Evolutionary conservation across 2,888 invertebrate genomes (phyloP).

Genomic region (Pristionchus maxplancki): DNA sequence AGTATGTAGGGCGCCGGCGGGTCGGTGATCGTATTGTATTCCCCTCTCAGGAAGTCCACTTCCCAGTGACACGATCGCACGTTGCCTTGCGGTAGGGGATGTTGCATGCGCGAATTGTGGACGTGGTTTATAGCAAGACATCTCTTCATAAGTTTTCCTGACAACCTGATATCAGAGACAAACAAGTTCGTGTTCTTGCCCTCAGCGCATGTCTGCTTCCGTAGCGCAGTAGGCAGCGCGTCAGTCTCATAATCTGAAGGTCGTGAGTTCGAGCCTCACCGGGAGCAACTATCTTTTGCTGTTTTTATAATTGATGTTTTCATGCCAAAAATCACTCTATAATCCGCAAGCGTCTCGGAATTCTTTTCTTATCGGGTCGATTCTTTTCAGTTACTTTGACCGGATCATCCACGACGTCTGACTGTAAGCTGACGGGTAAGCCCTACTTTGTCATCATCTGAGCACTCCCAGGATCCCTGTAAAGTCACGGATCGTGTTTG

Average conservation of each 20-base stretch:
- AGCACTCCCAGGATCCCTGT: too few species aligned
- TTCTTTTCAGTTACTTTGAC: neutral
- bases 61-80: too few species aligned
- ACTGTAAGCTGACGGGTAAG: neutral
- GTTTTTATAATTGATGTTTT: neutral
- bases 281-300: conserved; percentile 61
- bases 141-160: too few species aligned
- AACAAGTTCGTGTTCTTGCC: too few species aligned
- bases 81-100: too few species aligned
- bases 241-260: conserved; percentile 93
- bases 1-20: too few species aligned
- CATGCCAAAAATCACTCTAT: neutral
- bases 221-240: conserved; percentile 88
- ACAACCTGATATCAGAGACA: too few species aligned
- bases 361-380: neutral
- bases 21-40: too few species aligned
- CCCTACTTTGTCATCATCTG: neutral
- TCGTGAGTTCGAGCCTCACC: conserved; percentile 95
- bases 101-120: too few species aligned
- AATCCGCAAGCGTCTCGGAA: neutral
- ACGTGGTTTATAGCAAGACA: too few species aligned
- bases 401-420: neutral
- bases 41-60: too few species aligned
- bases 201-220: conserved; percentile 56
- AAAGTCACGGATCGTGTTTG: too few species aligned